Conservation (phyloP, 2,113 vertebrate genomes). For the Gavia stellata region DNA sequence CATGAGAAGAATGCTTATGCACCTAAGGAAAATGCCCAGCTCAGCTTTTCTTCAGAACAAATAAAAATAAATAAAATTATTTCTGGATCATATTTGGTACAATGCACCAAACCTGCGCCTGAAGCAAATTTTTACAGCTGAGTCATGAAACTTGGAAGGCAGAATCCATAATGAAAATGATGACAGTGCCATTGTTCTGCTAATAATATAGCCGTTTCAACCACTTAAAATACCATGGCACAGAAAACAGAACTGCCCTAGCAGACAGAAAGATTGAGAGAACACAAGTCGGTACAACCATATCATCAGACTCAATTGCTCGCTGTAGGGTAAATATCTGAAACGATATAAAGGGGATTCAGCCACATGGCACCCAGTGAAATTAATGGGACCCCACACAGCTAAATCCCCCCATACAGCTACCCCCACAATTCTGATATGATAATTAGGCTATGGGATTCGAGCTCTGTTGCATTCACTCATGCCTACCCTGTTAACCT, state of each 20-base stretch:
- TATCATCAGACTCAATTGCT: background rate
- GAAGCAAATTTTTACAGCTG: background rate
- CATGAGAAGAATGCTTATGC: background rate
- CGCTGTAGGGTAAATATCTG: background rate
- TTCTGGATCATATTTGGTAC: background rate
- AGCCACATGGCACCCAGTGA: background rate
- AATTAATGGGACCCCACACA: background rate
- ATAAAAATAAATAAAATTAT: background rate
- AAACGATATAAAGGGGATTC: background rate
- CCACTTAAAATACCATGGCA: background rate
- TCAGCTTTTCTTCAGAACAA: background rate
- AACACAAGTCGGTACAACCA: background rate
- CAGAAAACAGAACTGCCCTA: background rate
- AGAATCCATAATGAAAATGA: background rate
- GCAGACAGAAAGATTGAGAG: background rate
- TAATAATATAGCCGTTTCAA: background rate
- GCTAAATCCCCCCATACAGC: background rate
- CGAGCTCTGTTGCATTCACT: background rate
- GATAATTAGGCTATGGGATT: background rate
- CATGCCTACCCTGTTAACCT: background rate
- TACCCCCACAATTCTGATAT: background rate
- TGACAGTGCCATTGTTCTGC: background rate
- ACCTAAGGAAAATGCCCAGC: background rate
- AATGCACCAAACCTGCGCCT: background rate
- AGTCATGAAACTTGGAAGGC: background rate